phyloP scores from a whole-genome alignment of 1,140 invertebrate genomes.

The Anthonomus grandis region DNA sequence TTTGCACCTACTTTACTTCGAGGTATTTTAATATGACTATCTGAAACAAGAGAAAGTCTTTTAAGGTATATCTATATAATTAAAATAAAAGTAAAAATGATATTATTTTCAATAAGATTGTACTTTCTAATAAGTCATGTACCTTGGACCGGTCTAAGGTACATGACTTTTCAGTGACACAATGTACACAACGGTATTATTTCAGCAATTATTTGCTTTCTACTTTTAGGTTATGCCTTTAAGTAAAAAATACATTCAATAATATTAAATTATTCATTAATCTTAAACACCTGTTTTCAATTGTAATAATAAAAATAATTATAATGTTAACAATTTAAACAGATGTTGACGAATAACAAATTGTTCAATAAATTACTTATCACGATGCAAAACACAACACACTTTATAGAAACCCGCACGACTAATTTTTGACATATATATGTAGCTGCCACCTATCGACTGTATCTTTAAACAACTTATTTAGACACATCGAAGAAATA shows the following conservation, averaged over 20 bases:
- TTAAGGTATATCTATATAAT: too few species aligned
- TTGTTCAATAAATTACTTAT: background rate
- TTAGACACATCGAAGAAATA: background rate
- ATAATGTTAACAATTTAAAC: too few species aligned
- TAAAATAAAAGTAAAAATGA: too few species aligned
- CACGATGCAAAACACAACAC: background rate
- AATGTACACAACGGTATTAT: background rate
- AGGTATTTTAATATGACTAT: too few species aligned
- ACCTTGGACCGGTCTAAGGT: slow-evolving; percentile 14
- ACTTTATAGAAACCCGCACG: background rate
- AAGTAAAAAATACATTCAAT: background rate
- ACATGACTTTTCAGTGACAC: too few species aligned
- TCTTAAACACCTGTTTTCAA: too few species aligned
- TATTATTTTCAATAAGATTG: background rate
- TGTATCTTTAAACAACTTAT: background rate
- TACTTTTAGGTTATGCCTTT: background rate
- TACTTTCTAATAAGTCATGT: background rate
- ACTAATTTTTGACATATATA: background rate
- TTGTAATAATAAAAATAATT: too few species aligned
- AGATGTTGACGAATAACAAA: too few species aligned
- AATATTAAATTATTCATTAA: background rate
- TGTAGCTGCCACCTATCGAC: background rate
- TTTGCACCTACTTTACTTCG: slow-evolving; percentile 2
- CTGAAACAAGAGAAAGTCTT: too few species aligned
- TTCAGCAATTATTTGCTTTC: background rate